Percentiles rank a stretch among this genome's conserved stretches.
These are phyloP conservation scores for Sinohyriopsis cumingii DNA, from an alignment of 2,888 invertebrate species.

Conservation along the genomic window DNA sequence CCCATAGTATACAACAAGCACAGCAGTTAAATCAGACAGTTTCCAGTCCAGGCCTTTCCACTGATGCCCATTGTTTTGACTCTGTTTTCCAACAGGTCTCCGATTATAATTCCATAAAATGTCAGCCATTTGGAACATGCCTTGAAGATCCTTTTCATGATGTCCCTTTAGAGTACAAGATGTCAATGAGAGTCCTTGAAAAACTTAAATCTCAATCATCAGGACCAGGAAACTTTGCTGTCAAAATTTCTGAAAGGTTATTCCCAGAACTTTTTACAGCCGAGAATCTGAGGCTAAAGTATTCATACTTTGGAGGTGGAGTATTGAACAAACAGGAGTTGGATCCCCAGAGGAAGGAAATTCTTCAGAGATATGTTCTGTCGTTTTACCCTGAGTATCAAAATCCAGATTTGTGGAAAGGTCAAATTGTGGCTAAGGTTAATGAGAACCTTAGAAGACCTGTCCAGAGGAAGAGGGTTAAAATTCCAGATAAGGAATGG, in stretches of 20 bases:
- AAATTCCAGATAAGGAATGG: no score
- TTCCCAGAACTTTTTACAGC: slow-evolving; percentile 13
- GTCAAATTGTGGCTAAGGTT: slow-evolving; percentile 10
- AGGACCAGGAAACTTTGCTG: slow-evolving; percentile 19
- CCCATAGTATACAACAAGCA: no score
- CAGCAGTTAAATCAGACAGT: no score
- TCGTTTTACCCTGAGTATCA: slow-evolving; percentile 10
- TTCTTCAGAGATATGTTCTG: slow-evolving; percentile 11
- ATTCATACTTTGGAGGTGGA: slow-evolving; percentile 19
- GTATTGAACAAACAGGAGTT: slow-evolving; percentile 7
- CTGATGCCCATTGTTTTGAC: no score
- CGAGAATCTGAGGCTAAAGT: slow-evolving; percentile 7
- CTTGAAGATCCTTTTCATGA: slow-evolving; percentile 2
- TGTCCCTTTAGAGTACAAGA: slow-evolving; percentile 6
- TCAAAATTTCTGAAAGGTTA: slow-evolving; percentile 13
- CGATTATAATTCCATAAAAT: no score
- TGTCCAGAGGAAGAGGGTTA: neutral
- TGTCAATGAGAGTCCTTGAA: slow-evolving; percentile 1
- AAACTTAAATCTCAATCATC: slow-evolving; percentile 10
- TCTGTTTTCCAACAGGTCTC: no score
- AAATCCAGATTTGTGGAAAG: slow-evolving; percentile 6
- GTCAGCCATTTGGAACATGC: no score
- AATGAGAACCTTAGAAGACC: slow-evolving; percentile 12
- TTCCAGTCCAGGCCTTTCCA: no score
- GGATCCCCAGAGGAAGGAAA: slow-evolving; percentile 12